Base-by-base conservation (phyloP, 2,113 vertebrate genomes). In the Brachypteracias leptosomus region DNA sequence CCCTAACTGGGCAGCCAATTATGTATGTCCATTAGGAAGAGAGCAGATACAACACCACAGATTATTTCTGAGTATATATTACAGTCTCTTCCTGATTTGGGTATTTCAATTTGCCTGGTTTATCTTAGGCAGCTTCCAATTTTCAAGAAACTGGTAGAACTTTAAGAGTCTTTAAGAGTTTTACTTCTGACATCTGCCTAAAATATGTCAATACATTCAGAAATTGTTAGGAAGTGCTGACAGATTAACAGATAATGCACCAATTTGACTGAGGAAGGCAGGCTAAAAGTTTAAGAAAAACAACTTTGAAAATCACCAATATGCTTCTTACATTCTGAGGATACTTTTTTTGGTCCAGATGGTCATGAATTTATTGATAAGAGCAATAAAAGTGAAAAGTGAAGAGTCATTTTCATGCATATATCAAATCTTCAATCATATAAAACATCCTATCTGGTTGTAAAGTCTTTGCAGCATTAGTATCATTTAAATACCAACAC, bases 321-420 rank as follows among this genome's bases (percentile, higher is more conserved):
- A 17, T 0, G 3, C 13, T 65, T 25, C 21, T 65, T 47, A 3
- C 9, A 25, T 35, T 35, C 28, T 54, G 13, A 49, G 4, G 35
- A 33, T 38, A 5, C 2, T 42, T 38, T 47, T 76, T 77, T 51
- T 71, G 35, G 10, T 36, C 57, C 55, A 57, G 7, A 10, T 66
- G 12, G 6, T 83, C 9, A 7, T 6, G 10, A 66, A 33, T 52
- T 88, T 84, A 51, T 73, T 63, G 44, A 38, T 57, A 28, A 61
- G 5, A 85, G 13, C 22, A 87, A 54, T 33, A 33, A 38, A 75
- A 72, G 6, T 9, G 25, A 85, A 85, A 75, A 72, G 6, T 10
- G 25, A 85, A 85, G 9, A 63, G 55, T 38, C 0, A 11, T 52
- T 74, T 73, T 65, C 10, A 46, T 29, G 3, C 6, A 2, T 36